phyloP scores from a whole-genome alignment of 2,113 vertebrate genomes.

The Thermophis baileyi region DNA sequence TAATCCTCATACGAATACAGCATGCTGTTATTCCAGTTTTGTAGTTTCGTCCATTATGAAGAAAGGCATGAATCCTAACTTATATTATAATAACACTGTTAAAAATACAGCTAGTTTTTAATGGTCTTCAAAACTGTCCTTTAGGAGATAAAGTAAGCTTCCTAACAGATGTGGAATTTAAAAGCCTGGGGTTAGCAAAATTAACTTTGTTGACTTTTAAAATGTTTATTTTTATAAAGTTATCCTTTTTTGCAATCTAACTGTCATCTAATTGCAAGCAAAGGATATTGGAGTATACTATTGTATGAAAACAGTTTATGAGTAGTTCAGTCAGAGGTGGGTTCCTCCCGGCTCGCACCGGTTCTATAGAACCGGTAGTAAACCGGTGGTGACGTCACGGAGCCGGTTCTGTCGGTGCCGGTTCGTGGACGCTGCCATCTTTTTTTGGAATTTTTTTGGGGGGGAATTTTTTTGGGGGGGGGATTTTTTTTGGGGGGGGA shows the following conservation, averaged over 20 bases:
- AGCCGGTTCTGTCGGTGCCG: no score
- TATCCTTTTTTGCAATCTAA: background rate
- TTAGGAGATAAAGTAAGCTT: background rate
- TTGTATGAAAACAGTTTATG: background rate
- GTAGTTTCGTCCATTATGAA: constrained; percentile 1
- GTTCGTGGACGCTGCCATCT: no score
- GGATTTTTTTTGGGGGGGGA: no score
- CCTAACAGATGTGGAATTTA: constrained; percentile 2
- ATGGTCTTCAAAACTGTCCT: background rate
- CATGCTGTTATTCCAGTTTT: constrained; percentile 38
- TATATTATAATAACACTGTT: constrained; percentile 1
- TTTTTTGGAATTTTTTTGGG: no score
- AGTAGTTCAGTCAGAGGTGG: background rate
- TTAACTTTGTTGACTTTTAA: background rate
- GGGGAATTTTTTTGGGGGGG: no score
- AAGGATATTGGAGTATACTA: background rate
- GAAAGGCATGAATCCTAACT: constrained; percentile 24
- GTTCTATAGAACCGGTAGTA: no score
- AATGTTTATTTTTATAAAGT: background rate
- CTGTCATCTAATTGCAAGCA: background rate
- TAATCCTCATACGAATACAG: constrained; percentile 38
- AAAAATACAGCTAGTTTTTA: background rate
- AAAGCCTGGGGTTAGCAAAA: background rate
- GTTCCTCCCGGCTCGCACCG: no score
- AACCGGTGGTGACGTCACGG: no score